Conservation (phyloP, 2,888 invertebrate genomes). For the Agapetus fuscipes region DNA sequence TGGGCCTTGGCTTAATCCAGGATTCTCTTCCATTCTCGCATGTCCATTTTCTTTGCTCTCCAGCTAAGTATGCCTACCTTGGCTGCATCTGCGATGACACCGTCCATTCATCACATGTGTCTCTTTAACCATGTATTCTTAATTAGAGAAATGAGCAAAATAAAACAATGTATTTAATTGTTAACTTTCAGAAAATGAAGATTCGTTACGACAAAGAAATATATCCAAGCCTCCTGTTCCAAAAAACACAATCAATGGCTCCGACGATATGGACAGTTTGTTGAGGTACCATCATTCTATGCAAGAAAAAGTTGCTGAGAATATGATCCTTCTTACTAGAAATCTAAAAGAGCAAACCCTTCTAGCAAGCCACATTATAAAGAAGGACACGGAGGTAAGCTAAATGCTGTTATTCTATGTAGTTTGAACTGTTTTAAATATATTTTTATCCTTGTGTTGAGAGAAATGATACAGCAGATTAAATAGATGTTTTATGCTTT, state of each 20-base stretch:
- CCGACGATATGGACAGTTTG: constrained; percentile 69
- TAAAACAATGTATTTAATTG: too few species aligned
- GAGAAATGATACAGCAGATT: not conserved
- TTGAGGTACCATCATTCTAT: constrained; percentile 80
- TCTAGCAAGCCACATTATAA: constrained; percentile 82
- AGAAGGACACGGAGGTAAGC: constrained; percentile 73
- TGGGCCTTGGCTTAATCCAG: too few species aligned
- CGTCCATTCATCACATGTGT: too few species aligned
- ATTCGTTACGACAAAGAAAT: constrained; percentile 44
- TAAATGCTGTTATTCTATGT: constrained; percentile 4
- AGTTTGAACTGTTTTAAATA: not conserved
- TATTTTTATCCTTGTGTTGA: constrained; percentile 2
- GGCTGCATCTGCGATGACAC: too few species aligned
- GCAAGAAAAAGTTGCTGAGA: constrained; percentile 89
- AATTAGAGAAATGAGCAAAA: too few species aligned
- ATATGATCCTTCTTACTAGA: constrained; percentile 82
- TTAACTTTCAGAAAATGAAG: constrained; percentile 38
- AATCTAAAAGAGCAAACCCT: constrained; percentile 86
- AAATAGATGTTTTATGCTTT: too few species aligned
- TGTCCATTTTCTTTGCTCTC: too few species aligned
- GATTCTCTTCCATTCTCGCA: too few species aligned
- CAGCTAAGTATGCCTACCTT: too few species aligned
- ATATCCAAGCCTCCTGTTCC: constrained; percentile 42
- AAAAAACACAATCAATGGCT: constrained; percentile 38
- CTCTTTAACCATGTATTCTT: too few species aligned